Conservation (phyloP, 1,140 invertebrate species). For the Heliconius nattereri region DNA sequence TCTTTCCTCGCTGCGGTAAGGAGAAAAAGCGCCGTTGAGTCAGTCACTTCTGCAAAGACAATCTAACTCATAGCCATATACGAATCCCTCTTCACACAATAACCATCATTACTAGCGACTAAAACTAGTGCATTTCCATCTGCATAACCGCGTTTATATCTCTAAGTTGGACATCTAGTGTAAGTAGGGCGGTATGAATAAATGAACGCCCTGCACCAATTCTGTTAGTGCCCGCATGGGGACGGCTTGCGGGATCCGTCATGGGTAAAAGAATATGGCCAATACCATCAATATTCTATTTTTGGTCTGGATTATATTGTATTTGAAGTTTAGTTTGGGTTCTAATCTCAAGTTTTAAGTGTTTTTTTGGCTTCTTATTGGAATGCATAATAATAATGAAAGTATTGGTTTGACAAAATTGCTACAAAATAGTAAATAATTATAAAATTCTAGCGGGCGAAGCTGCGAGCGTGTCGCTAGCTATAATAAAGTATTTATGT, state of each 20-base stretch:
- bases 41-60: too few relatives aligned
- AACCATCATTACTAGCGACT: too few relatives aligned
- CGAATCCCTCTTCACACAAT: too few relatives aligned
- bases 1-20: too few relatives aligned
- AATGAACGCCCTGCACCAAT: constrained; percentile 35
- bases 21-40: too few relatives aligned
- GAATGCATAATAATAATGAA: too few relatives aligned
- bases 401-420: too few relatives aligned
- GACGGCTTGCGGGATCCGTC: constrained; percentile 15
- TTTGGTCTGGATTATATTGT: background rate
- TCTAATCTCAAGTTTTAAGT: background rate
- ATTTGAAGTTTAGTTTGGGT: background rate
- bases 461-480: too few relatives aligned
- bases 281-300: constrained; percentile 3
- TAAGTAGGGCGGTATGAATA: constrained; percentile 37
- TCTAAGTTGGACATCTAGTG: constrained; percentile 30
- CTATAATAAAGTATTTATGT: background rate
- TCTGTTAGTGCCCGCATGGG: constrained; percentile 28
- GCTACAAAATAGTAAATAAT: too few relatives aligned
- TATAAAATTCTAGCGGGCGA: too few relatives aligned
- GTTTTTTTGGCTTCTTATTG: background rate
- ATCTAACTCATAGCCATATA: background rate
- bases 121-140: background rate
- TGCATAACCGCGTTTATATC: constrained; percentile 25
- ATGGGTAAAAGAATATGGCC: constrained; percentile 12